These are phyloP conservation scores for Anthopleura xanthogrammica DNA, from an alignment of 92 coral and sea anemone genomes.

Conservation along the genomic window DNA sequence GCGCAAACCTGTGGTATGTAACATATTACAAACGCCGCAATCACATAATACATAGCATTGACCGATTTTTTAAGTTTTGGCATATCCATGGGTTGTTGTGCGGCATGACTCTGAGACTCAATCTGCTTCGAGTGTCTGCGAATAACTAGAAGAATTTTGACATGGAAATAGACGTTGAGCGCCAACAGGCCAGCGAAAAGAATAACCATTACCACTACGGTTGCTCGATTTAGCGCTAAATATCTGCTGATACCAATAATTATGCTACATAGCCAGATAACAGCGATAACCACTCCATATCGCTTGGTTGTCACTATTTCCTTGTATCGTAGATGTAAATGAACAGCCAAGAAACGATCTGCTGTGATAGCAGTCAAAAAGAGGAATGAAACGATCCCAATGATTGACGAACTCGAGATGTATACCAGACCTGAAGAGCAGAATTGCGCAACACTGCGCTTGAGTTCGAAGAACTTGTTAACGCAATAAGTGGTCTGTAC, in stretches of 20 bases:
- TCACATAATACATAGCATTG: not conserved
- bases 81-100: not conserved
- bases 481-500: slow-evolving; percentile 10
- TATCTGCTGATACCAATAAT: not conserved
- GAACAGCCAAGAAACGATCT: slow-evolving; percentile 11
- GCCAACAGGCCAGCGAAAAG: not conserved
- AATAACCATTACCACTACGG: not conserved
- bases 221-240: not conserved
- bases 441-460: not conserved
- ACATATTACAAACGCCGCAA: not conserved
- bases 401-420: not conserved
- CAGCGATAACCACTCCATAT: not conserved
- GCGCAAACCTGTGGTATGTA: not conserved
- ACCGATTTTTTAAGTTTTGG: not conserved
- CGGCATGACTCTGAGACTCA: not conserved
- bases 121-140: not conserved
- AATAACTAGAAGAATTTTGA: slow-evolving; percentile 1
- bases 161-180: not conserved
- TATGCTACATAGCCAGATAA: not conserved
- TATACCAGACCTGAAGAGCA: not conserved
- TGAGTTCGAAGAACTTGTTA: slow-evolving; percentile 12
- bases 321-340: not conserved
- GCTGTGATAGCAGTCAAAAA: slow-evolving; percentile 9
- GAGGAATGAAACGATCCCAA: not conserved
- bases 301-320: not conserved